A percentile compares a stretch with the other conserved stretches of the same genome.
Conservation (phyloP, 2,113 vertebrate genomes). For the Rhegmatorhina hoffmannsi region DNA sequence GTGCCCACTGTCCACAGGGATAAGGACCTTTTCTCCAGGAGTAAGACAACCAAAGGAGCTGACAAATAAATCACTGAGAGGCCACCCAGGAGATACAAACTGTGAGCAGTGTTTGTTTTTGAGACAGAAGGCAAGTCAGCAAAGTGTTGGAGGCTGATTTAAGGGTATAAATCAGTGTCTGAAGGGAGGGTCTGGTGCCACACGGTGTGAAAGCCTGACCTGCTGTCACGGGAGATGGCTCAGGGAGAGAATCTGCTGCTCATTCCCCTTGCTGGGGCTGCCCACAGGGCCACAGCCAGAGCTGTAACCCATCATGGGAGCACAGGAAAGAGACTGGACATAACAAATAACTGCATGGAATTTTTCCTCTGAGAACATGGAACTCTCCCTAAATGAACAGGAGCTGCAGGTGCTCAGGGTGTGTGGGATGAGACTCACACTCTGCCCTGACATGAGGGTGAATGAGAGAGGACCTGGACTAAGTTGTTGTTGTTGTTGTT, state of each 20-base stretch:
- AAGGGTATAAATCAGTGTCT: background rate
- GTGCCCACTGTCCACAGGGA: fast-evolving
- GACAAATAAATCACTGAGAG: background rate
- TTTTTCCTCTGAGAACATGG: background rate
- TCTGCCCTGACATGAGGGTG: background rate
- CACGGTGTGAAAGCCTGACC: background rate
- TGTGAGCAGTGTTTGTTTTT: background rate
- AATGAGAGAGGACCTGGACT: background rate
- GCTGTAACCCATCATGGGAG: fast-evolving
- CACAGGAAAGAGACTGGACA: background rate
- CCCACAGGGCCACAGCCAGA: background rate
- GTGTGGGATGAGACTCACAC: no score
- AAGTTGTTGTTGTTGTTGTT: fast-evolving
- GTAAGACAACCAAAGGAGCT: background rate
- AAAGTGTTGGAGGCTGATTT: background rate
- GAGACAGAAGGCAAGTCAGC: background rate
- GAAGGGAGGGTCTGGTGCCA: background rate
- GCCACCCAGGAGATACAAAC: background rate
- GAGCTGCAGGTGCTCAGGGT: background rate
- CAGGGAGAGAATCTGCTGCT: background rate
- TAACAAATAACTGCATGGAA: background rate
- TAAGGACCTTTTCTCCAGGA: background rate
- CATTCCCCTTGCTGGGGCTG: background rate
- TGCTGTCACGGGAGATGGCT: background rate
- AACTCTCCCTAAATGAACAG: no score